Base-by-base conservation (phyloP, 1,140 invertebrate genomes). In the Saccostrea cuccullata region DNA sequence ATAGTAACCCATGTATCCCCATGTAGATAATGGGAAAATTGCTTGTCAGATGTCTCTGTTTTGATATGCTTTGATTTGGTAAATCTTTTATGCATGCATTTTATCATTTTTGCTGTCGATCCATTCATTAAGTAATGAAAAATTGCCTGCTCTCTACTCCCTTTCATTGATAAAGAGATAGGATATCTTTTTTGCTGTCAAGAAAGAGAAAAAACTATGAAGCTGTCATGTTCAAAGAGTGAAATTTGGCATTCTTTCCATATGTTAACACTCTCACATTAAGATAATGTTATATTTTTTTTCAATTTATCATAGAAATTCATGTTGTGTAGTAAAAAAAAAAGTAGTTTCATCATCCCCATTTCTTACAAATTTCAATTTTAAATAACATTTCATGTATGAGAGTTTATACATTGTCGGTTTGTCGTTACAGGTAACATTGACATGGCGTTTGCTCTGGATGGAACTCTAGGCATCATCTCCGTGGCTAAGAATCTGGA, bases 391-490 rank as follows among this genome's bases (percentile, higher is more conserved):
- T 2, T 84, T 55, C 15, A 36, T 60, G n/a, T 15, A 55, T 84
- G 15, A 85, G 30, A 23, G 47, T 60, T 85, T 23, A 56, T n/a
- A 85, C 56, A 47, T 88, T 85, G 83, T 87, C 40, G 87, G 8
- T 15, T 88, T 85, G 13, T 26, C 83, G n/a, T 93, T 92, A 55
- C 92, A 96, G 97, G 97, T 2, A 98, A 98, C 95, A 96, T 98
- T 58, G 98, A 97, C 23, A 97, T 97, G 93, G 96, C 96, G 26
- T 98, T 98, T 95, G 95, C 94, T 6, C 97, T 98, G 64, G 97
- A 98, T 94, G 94, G 96, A 5, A 95, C 96, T 15, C 95, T 98
- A 83, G 98, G 98, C 17, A 96, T 97, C 58, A 96, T 99, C 85
- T 96, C 96, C 17, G 96, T 98, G 12, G 96, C 97, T 9, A 96